A percentile compares a stretch with the other conserved stretches of the same genome.
Conservation (phyloP, 2,797 vertebrate species). For the Discoglossus pictus region DNA sequence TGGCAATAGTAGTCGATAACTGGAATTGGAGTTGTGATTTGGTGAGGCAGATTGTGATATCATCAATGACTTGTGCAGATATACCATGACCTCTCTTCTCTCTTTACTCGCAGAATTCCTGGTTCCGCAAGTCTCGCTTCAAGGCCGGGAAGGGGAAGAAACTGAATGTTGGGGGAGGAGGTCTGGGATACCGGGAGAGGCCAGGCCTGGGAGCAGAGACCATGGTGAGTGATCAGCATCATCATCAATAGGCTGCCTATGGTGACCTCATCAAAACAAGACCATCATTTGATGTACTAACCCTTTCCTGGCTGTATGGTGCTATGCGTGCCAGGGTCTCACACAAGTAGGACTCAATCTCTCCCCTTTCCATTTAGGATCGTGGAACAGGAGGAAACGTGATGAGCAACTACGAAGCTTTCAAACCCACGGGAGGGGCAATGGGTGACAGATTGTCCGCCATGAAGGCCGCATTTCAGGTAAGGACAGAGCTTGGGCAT, state of each 20-base stretch:
- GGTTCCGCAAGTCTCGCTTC: slow-evolving; percentile 97
- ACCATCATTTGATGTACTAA: too few species aligned
- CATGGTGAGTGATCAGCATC: slow-evolving; percentile 75
- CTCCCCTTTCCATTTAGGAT: slow-evolving; percentile 75
- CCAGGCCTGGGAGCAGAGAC: slow-evolving; percentile 91
- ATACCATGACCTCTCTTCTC: not conserved
- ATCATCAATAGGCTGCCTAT: not conserved
- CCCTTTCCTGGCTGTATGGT: too few species aligned
- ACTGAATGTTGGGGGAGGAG: slow-evolving; percentile 93
- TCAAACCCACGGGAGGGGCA: slow-evolving; percentile 87
- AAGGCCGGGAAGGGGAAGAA: slow-evolving; percentile 95
- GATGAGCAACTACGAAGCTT: slow-evolving; percentile 86
- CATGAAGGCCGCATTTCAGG: slow-evolving; percentile 97
- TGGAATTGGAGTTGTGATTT: too few species aligned
- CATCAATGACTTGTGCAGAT: too few species aligned
- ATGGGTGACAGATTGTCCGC: slow-evolving; percentile 97
- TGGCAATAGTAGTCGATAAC: too few species aligned
- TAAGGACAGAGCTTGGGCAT: too few species aligned
- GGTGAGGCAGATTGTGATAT: too few species aligned
- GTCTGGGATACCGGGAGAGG: slow-evolving; percentile 91
- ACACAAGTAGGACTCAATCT: too few species aligned
- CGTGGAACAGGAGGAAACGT: slow-evolving; percentile 74
- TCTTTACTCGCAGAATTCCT: slow-evolving; percentile 82
- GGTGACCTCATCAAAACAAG: not conserved
- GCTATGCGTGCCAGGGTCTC: too few species aligned